Evolutionary conservation across 2,888 invertebrate species (phyloP), one percentile per base, ranked within the genome.

Genomic region (Macaria notata): DNA sequence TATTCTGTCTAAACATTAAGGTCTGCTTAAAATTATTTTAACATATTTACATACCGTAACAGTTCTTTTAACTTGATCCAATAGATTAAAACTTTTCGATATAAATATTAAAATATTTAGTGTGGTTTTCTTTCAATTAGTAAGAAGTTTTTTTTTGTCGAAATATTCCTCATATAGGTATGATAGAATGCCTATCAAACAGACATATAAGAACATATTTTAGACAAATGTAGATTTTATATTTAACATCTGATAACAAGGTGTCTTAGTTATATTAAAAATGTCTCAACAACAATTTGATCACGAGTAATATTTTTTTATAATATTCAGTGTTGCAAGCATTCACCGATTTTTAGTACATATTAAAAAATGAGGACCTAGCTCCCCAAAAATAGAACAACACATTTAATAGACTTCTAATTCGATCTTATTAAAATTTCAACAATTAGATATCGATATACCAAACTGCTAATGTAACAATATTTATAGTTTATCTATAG

Each of bases 381-480:
- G 3, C 7, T 36, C 7, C 33, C 7, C 29, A 53, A 47, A 43
- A 53, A 48, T 64, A 64, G 47, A 65, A 6, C 5, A 6, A 41
- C 67, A 66, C 62, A 65, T 38, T 31, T 62, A 71, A 64, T 58
- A 55, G 48, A 42, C 42, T 41, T 41, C 30, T 46, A 59, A 63
- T 48, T 54, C 56, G 58, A 61, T 69, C 61, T 66, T 56, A 69
- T 70, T 19, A 66, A 65, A 62, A 52, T 66, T 65, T 78, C 75
- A 83, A 84, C 84, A 86, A 86, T 80, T 81, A 81, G 79, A 76
- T 73, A 78, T 79, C 76, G 78, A 43, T 44, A 36, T 44, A 30
- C 63, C 68, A 76, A 78, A 82, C 79, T 76, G 76, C 80, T 83
- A 85, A 67, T 73, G 68, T 80, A 86, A 87, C 85, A 86, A 83